These are phyloP conservation scores for Cheilosia grossa DNA, from an alignment of 2,888 invertebrate genomes.

Conservation along the genomic window DNA sequence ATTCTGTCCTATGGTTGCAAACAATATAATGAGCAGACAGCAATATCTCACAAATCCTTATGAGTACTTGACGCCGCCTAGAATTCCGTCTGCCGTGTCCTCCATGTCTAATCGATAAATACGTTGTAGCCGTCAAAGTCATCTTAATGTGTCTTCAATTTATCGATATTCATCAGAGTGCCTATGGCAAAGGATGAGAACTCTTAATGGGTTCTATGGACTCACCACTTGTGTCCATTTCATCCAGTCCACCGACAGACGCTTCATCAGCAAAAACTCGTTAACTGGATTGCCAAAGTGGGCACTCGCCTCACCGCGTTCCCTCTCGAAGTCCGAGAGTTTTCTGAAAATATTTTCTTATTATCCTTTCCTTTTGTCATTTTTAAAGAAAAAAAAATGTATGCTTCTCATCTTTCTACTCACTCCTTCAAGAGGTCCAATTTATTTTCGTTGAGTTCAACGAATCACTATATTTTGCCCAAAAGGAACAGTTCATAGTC, in stretches of 20 bases:
- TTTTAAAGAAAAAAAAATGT: background rate
- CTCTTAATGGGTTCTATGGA: no score
- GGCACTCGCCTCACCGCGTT: slow-evolving; percentile 89
- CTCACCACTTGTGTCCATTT: slow-evolving; percentile 75
- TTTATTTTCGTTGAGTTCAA: slow-evolving; percentile 79
- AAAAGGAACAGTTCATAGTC: slow-evolving; percentile 78
- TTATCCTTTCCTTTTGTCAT: background rate
- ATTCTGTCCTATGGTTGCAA: slow-evolving; percentile 83
- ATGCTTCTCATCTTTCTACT: slow-evolving; percentile 68
- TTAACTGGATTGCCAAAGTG: slow-evolving; percentile 96
- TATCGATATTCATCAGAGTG: slow-evolving; percentile 83
- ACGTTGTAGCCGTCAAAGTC: slow-evolving; percentile 88
- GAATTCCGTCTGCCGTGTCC: slow-evolving; percentile 90
- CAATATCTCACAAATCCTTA: no score
- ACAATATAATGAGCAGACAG: no score
- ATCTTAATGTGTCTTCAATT: no score
- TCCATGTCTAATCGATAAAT: slow-evolving; percentile 94
- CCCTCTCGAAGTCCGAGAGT: slow-evolving; percentile 87
- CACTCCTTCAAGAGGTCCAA: slow-evolving; percentile 80
- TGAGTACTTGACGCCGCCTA: no score
- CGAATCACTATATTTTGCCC: slow-evolving; percentile 78
- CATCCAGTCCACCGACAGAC: slow-evolving; percentile 86
- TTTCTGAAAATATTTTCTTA: slow-evolving; percentile 84
- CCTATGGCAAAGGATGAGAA: slow-evolving; percentile 61
- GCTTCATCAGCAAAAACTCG: slow-evolving; percentile 95